Base-by-base conservation (phyloP, 2,797 vertebrate species). In the Corythornis leucogaster region DNA sequence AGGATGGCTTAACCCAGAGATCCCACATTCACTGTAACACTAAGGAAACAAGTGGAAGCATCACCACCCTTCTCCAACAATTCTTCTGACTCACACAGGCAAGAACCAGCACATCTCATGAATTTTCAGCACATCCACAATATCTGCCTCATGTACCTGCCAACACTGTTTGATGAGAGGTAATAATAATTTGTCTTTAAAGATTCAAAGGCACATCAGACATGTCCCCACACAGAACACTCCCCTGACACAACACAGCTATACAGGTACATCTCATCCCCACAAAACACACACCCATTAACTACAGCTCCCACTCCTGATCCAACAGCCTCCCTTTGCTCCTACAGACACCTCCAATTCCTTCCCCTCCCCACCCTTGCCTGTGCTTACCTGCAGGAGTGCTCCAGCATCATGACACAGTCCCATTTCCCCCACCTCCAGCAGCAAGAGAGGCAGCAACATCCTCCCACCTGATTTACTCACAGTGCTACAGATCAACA, bases 121-220 rank as follows among this genome's bases (percentile, higher is more conserved):
- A 74, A 85, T 95, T 79, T 93, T 84, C 80, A 92, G 62, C 57
- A 86, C 55, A 87, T 82, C 31, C 46, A 66, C n/a, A 73, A 63
- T 30, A 85, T 48, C 70, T 83, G 31, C 91, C 76, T 92, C 43
- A 9, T 24, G 13, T 46, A 66, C 25, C 81, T 89, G 59, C 63
- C 89, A 91, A 35, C 48, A 21, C 24, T 85, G 68, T 89, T 86
- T 90, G 76, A 81, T 61, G 87, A 93, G 92, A 93, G 69, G 62
- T 91, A 83, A 79, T 89, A 78, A 85, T 86, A 43, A 59, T 31
- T 73, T 85, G 57, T 31, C 77, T 79, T 26, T 8, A 61, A 64
- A 75, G 61, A 73, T 33, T 59, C 77, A 88, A n/a, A 94, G 63
- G 24, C 77, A 24, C 40, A 24, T 51, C 45, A 84, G 87, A 86